phyloP scores from a whole-genome alignment of 2,113 vertebrate genomes.

The Capra hircus region DNA sequence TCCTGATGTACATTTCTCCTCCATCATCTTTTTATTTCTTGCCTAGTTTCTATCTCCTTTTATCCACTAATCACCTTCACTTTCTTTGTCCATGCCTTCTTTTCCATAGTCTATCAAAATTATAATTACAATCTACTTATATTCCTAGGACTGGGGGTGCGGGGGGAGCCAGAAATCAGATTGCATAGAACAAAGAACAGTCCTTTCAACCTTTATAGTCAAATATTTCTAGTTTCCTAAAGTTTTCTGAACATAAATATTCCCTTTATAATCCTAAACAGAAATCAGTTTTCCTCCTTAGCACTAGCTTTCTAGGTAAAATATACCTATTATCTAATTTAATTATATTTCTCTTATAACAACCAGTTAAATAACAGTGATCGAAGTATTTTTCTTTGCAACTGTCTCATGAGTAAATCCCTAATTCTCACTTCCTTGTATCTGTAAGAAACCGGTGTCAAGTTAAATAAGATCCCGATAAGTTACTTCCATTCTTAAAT shows the following conservation, averaged over 20 bases:
- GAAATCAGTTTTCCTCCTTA: not conserved
- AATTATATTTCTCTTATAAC: not conserved
- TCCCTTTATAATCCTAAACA: not conserved
- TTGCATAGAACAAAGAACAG: not conserved
- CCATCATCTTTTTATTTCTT: not conserved
- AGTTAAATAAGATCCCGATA: not conserved
- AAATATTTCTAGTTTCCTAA: not conserved
- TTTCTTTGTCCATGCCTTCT: not conserved
- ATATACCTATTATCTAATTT: not conserved
- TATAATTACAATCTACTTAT: not conserved
- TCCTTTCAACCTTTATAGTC: not conserved
- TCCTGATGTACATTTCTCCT: not conserved
- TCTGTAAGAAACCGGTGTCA: not conserved
- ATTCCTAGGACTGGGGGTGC: rapidly evolving
- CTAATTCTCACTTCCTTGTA: not conserved
- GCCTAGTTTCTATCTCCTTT: not conserved
- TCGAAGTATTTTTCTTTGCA: not conserved
- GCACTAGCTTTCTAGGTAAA: not conserved
- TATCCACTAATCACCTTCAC: not conserved
- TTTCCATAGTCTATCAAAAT: not conserved
- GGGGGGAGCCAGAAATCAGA: not conserved
- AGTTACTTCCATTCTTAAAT: not conserved
- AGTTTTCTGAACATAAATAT: not conserved
- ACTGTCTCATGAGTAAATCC: not conserved
- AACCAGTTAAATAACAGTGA: not conserved